A percentile compares a stretch with the other conserved stretches of the same genome.
phyloP scores from a whole-genome alignment of 2,888 invertebrate genomes.

The Octonoba sinensis region DNA sequence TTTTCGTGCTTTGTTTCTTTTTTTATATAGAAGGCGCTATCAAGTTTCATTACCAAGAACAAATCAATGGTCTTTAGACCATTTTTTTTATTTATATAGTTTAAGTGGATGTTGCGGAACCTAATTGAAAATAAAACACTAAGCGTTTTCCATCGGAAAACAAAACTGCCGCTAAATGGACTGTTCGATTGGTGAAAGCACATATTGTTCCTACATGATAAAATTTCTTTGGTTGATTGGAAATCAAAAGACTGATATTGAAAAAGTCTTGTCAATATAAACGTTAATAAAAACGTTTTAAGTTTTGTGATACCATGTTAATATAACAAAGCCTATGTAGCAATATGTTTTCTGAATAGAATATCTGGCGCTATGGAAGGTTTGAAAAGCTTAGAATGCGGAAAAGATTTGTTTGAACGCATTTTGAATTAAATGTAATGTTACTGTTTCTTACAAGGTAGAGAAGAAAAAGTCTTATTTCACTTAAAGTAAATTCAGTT shows the following conservation, averaged over 20 bases:
- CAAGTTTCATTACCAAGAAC: slow-evolving; percentile 26
- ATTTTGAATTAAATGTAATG: too few species aligned
- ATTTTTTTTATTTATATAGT: not conserved
- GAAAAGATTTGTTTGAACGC: too few species aligned
- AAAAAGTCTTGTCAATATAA: slow-evolving; percentile 5
- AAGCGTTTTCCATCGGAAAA: slow-evolving; percentile 20
- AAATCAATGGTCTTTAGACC: slow-evolving; percentile 32
- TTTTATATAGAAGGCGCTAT: slow-evolving; percentile 23
- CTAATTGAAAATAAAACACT: slow-evolving; percentile 4
- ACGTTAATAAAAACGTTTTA: too few species aligned
- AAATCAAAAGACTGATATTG: slow-evolving; percentile 38
- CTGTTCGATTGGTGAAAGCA: too few species aligned
- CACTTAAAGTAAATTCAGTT: too few species aligned
- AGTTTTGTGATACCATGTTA: too few species aligned
- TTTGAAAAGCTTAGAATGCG: too few species aligned
- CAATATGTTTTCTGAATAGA: too few species aligned
- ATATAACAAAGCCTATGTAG: too few species aligned
- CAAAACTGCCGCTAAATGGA: not conserved
- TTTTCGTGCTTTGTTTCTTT: slow-evolving; percentile 20
- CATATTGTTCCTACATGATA: slow-evolving; percentile 42
- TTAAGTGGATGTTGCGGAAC: slow-evolving; percentile 6
- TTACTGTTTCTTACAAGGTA: too few species aligned
- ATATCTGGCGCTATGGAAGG: too few species aligned
- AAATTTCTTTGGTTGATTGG: slow-evolving; percentile 43
- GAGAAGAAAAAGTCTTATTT: too few species aligned